Evolutionary conservation across 2,113 vertebrate species (phyloP).

Genomic region (Onychostoma macrolepis): DNA sequence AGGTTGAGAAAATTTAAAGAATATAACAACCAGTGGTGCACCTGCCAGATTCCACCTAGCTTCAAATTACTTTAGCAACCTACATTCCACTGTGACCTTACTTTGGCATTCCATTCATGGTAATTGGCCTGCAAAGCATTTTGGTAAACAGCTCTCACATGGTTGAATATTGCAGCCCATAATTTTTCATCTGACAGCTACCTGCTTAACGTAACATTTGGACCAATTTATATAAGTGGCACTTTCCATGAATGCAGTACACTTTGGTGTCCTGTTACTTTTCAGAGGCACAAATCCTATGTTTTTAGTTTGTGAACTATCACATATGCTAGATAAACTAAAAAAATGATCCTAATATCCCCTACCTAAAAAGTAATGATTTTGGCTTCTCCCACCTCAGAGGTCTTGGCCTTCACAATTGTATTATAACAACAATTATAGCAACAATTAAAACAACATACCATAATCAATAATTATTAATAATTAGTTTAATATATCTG

Average conservation of each 20-base stretch:
- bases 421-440: background rate
- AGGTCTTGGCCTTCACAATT: background rate
- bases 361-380: background rate
- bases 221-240: conserved; percentile 2
- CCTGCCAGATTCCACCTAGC: background rate
- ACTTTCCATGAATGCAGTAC: background rate
- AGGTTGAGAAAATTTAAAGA: background rate
- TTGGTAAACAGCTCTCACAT: conserved; percentile 1
- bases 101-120: background rate
- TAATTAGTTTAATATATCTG: background rate
- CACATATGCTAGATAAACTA: background rate
- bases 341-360: background rate
- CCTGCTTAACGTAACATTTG: background rate
- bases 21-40: background rate
- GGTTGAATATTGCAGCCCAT: background rate
- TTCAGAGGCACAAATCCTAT: background rate
- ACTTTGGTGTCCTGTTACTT: conserved; percentile 4
- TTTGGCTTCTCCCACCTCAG: background rate
- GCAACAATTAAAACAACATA: background rate
- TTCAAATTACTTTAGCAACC: conserved; percentile 24
- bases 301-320: background rate
- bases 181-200: background rate
- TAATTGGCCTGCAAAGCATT: conserved; percentile 7
- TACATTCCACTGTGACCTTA: background rate
- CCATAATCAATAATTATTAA: too few species aligned